phyloP scores from a whole-genome alignment of 1,140 invertebrate genomes.

The Nephila pilipes region DNA sequence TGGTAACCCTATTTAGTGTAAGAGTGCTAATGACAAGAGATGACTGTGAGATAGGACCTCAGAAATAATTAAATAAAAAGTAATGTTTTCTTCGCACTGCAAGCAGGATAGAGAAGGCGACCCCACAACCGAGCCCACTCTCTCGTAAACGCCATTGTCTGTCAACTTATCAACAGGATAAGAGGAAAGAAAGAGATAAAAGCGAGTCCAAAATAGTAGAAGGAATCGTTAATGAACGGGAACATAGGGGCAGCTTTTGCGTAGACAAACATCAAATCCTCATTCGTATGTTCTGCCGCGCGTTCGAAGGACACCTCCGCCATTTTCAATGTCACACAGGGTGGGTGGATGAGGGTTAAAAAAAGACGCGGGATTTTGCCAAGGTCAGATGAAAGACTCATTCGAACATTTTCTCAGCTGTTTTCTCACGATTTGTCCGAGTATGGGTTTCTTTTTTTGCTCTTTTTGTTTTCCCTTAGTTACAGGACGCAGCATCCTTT shows the following conservation, averaged over 20 bases:
- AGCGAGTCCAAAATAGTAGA: background rate
- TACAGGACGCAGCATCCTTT: background rate
- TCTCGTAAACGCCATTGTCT: slow-evolving; percentile 10
- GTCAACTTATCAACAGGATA: slow-evolving; percentile 8
- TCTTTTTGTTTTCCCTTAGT: background rate
- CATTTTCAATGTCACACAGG: slow-evolving; percentile 62
- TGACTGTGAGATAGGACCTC: too few relatives aligned
- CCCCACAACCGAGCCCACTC: background rate
- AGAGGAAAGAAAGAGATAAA: background rate
- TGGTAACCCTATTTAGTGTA: too few relatives aligned
- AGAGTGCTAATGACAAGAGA: background rate
- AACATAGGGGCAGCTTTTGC: slow-evolving; percentile 26
- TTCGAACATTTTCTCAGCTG: slow-evolving; percentile 43
- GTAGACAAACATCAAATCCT: slow-evolving; percentile 18
- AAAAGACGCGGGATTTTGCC: slow-evolving; percentile 50
- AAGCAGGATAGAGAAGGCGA: background rate
- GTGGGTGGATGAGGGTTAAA: slow-evolving; percentile 51
- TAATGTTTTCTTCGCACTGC: background rate
- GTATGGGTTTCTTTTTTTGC: slow-evolving; percentile 15
- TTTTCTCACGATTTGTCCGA: slow-evolving; percentile 47
- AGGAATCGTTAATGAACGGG: slow-evolving; percentile 15
- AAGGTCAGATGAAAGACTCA: slow-evolving; percentile 35
- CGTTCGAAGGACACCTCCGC: slow-evolving; percentile 20
- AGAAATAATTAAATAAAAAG: too few relatives aligned
- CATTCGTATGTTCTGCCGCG: background rate